A percentile compares a stretch with the other conserved stretches of the same genome.
Evolutionary conservation across 2,888 invertebrate species (phyloP).

Genomic region (Drosophila putrida): DNA sequence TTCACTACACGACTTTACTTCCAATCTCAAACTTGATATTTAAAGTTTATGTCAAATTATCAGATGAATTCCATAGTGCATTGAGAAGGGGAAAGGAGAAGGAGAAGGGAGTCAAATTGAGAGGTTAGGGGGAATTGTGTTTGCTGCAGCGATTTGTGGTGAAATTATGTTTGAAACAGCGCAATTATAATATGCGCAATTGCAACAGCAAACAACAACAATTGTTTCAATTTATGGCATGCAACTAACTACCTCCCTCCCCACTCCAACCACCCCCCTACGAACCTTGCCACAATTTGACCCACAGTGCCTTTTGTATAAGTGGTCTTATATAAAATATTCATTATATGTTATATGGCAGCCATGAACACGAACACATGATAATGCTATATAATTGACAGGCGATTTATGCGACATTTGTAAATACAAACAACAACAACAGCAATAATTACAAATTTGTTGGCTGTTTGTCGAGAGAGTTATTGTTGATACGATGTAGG

Average conservation of each 20-base stretch:
- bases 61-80: neutral
- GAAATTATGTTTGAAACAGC: slow-evolving; percentile 57
- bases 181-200: slow-evolving; percentile 47
- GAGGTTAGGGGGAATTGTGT: neutral
- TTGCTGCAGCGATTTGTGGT: slow-evolving; percentile 61
- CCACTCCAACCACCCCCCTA: neutral
- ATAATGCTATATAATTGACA: slow-evolving; percentile 78
- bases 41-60: no score
- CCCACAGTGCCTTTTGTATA: neutral
- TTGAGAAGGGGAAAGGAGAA: neutral
- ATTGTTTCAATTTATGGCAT: slow-evolving; percentile 30
- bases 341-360: slow-evolving; percentile 49
- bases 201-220: slow-evolving; percentile 38
- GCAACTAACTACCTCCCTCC: neutral
- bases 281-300: neutral
- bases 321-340: slow-evolving; percentile 52
- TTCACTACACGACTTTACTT: no score
- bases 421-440: slow-evolving; percentile 20
- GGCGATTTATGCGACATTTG: slow-evolving; percentile 72
- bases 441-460: slow-evolving; percentile 17
- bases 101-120: neutral
- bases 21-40: no score
- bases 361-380: slow-evolving; percentile 45
- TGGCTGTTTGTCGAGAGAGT: slow-evolving; percentile 37
- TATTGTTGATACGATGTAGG: slow-evolving; percentile 25